A percentile compares a stretch with the other conserved stretches of the same genome.
These are phyloP conservation scores for Sipha flava DNA, from an alignment of 1,140 invertebrate genomes.

Conservation along the genomic window DNA sequence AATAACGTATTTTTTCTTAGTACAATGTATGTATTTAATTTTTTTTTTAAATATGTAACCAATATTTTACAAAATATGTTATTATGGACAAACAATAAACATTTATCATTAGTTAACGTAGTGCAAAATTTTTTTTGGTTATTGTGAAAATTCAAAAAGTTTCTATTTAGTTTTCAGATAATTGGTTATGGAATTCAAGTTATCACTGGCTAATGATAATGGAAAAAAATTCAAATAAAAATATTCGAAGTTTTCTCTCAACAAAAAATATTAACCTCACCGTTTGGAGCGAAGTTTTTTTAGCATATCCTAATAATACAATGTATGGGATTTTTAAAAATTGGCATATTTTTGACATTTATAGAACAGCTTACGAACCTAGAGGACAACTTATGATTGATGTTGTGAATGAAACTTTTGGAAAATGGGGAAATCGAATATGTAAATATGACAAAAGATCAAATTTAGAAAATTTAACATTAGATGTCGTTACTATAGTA, in stretches of 20 bases:
- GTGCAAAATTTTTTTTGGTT: no score
- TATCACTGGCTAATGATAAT: constrained; percentile 23
- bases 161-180: not conserved
- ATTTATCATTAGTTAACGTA: no score
- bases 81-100: no score
- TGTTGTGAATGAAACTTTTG: not conserved
- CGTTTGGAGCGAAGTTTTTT: not conserved
- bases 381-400: constrained; percentile 6
- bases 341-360: not conserved
- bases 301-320: not conserved
- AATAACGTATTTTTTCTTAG: no score
- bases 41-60: no score
- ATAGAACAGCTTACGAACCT: constrained; percentile 7
- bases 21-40: no score
- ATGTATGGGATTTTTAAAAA: not conserved
- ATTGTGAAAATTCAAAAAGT: not conserved
- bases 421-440: constrained; percentile 5
- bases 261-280: not conserved
- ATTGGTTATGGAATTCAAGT: not conserved
- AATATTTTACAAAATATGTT: no score
- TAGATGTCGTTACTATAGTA: not conserved
- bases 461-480: not conserved
- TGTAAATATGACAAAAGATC: constrained; percentile 12
- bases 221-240: not conserved
- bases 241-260: not conserved